A percentile compares a stretch with the other conserved stretches of the same genome.
Evolutionary conservation across 2,113 vertebrate species (phyloP).

Genomic region (Anser brachyrhynchus): DNA sequence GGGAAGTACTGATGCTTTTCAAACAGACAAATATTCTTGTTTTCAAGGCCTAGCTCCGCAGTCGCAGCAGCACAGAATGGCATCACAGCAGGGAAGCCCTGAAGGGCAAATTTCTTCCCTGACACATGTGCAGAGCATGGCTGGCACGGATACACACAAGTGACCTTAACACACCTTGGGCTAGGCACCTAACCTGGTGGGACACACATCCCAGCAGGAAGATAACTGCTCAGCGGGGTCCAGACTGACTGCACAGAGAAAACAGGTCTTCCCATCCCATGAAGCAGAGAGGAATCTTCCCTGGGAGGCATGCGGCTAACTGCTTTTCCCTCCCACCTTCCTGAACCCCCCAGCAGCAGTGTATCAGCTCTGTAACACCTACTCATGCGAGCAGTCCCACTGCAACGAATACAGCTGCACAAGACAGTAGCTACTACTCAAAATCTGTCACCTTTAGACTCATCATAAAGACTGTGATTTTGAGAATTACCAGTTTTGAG

Average conservation of each 20-base stretch:
- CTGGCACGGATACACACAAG: background rate
- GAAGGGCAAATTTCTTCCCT: constrained; percentile 24
- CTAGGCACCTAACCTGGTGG: background rate
- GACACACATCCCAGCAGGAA: background rate
- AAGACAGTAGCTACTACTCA: background rate
- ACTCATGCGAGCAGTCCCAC: background rate
- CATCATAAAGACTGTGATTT: background rate
- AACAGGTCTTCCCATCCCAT: background rate
- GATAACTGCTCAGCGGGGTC: background rate
- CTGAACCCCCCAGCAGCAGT: background rate
- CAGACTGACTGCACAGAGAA: background rate
- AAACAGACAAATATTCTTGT: background rate
- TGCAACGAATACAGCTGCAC: background rate
- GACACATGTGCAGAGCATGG: background rate
- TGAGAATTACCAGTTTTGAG: background rate
- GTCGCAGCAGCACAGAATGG: background rate
- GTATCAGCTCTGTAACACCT: background rate
- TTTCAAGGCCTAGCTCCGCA: background rate
- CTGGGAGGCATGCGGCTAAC: background rate
- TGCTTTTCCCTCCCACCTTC: background rate
- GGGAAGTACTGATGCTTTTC: background rate
- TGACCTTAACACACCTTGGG: background rate
- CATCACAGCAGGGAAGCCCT: constrained; percentile 22
- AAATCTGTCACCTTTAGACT: background rate
- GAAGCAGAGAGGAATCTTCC: background rate